A percentile compares a stretch with the other conserved stretches of the same genome.
These are phyloP conservation scores for Drosophila siamana DNA, from an alignment of 2,888 invertebrate genomes.

Conservation along the genomic window DNA sequence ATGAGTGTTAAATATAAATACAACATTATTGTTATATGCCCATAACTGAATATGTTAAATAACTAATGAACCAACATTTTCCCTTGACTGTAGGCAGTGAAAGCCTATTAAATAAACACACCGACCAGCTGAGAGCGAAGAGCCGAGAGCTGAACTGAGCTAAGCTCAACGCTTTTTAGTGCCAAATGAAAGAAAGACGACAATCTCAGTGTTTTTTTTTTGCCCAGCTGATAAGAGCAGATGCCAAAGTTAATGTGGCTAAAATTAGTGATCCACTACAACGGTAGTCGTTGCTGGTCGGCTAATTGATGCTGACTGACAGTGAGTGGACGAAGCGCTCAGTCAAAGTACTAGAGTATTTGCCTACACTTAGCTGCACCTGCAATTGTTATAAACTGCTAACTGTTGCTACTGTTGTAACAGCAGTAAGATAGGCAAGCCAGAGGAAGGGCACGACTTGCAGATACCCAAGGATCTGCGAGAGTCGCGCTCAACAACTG, in stretches of 20 bases:
- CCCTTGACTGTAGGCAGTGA: constrained; percentile 41
- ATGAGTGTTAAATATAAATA: background rate
- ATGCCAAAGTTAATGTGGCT: constrained; percentile 6
- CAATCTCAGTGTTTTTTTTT: background rate
- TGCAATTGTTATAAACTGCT: constrained; percentile 40
- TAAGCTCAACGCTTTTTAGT: background rate
- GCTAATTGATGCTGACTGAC: constrained; percentile 35
- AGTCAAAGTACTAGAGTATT: constrained; percentile 40
- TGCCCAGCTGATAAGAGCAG: constrained; percentile 2
- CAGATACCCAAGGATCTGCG: constrained; percentile 2
- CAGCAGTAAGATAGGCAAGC: background rate
- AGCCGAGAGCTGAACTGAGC: background rate
- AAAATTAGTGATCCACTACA: constrained; percentile 15
- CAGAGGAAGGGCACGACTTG: constrained; percentile 2
- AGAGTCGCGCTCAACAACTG: background rate
- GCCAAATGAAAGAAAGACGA: background rate
- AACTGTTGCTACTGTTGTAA: constrained; percentile 37
- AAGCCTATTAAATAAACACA: constrained; percentile 45
- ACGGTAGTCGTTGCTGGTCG: constrained; percentile 29
- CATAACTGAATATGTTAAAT: constrained; percentile 49
- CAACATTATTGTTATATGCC: constrained; percentile 22
- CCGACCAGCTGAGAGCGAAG: background rate
- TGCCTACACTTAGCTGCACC: constrained; percentile 52
- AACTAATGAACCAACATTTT: constrained; percentile 39
- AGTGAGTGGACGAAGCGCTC: constrained; percentile 12